Conservation (phyloP, 2,113 vertebrate species). For the Lota lota region DNA sequence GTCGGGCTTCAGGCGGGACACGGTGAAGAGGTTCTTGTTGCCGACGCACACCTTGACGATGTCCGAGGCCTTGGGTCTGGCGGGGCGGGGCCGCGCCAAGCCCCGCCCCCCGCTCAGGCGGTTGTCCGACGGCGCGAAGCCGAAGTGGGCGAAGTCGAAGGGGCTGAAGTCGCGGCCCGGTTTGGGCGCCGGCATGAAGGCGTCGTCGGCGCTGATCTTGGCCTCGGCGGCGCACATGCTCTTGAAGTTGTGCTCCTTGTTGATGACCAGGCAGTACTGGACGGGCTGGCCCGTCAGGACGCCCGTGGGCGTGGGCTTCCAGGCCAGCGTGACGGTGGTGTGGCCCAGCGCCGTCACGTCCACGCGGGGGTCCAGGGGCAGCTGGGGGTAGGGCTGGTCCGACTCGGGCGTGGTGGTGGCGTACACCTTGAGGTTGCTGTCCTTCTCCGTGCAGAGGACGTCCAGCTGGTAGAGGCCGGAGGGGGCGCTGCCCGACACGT, state of each 20-base stretch:
- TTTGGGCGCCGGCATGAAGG: conserved; percentile 90
- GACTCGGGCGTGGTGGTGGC: conserved; percentile 94
- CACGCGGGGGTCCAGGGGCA: conserved; percentile 91
- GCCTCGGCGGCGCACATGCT: conserved; percentile 94
- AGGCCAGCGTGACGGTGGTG: conserved; percentile 89
- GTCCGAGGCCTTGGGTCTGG: conserved; percentile 77
- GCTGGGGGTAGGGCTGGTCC: conserved; percentile 91
- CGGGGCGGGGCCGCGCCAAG: conserved; percentile 70
- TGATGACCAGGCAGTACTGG: conserved; percentile 94
- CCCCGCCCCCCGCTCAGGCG: conserved; percentile 77
- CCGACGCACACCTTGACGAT: conserved; percentile 89
- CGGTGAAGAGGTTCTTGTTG: conserved; percentile 94
- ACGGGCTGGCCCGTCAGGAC: conserved; percentile 85
- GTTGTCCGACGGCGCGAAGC: conserved; percentile 80
- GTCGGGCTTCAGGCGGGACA: conserved; percentile 90
- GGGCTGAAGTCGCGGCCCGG: conserved; percentile 94
- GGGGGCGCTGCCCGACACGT: conserved; percentile 84
- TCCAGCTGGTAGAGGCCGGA: conserved; percentile 94
- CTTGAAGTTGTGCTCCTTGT: conserved; percentile 98
- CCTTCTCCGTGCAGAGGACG: conserved; percentile 95
- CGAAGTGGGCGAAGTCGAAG: conserved; percentile 94
- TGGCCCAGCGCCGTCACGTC: conserved; percentile 90
- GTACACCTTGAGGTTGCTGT: conserved; percentile 93
- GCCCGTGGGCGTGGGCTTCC: conserved; percentile 93
- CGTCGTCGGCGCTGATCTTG: conserved; percentile 82